Percentiles rank a stretch among this genome's conserved stretches.
Evolutionary conservation across 1,140 invertebrate genomes (phyloP).

Genomic region (Chlorops oryzae): DNA sequence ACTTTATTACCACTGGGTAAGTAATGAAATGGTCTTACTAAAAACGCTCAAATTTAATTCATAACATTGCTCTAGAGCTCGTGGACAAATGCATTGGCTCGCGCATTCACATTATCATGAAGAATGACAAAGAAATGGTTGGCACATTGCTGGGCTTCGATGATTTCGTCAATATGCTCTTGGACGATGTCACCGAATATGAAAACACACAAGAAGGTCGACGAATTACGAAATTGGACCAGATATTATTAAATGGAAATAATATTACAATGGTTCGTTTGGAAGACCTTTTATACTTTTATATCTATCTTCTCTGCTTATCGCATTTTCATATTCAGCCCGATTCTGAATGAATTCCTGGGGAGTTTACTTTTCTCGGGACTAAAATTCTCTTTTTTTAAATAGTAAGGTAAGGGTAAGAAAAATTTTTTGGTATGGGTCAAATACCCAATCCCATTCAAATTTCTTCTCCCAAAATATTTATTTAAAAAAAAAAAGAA

Average conservation of each 20-base stretch:
- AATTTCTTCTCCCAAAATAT: neutral
- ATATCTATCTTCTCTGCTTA: constrained; percentile 17
- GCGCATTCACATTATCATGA: constrained; percentile 99
- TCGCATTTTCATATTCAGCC: too few relatives aligned
- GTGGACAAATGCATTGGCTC: constrained; percentile 99
- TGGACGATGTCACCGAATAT: constrained; percentile 89
- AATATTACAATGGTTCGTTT: constrained; percentile 92
- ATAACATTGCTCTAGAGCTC: constrained; percentile 61
- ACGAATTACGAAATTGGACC: constrained; percentile 93
- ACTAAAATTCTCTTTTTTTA: too few relatives aligned
- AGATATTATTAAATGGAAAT: constrained; percentile 97
- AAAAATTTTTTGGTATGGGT: too few relatives aligned
- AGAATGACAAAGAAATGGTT: constrained; percentile 99
- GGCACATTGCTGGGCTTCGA: constrained; percentile 97
- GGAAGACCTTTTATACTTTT: constrained; percentile 2
- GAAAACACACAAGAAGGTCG: constrained; percentile 96
- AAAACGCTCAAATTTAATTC: neutral
- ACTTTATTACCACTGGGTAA: constrained; percentile 66
- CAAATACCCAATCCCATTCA: too few relatives aligned
- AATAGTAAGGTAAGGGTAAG: too few relatives aligned
- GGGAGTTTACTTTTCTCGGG: too few relatives aligned
- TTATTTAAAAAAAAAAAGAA: neutral
- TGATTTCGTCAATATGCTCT: constrained; percentile 97
- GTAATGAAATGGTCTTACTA: constrained; percentile 1
- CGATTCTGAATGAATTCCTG: too few relatives aligned